Percentiles rank a stretch among this genome's conserved stretches.
Conservation (phyloP, 1,140 invertebrate genomes). For the Lepeophtheirus salmonis region DNA sequence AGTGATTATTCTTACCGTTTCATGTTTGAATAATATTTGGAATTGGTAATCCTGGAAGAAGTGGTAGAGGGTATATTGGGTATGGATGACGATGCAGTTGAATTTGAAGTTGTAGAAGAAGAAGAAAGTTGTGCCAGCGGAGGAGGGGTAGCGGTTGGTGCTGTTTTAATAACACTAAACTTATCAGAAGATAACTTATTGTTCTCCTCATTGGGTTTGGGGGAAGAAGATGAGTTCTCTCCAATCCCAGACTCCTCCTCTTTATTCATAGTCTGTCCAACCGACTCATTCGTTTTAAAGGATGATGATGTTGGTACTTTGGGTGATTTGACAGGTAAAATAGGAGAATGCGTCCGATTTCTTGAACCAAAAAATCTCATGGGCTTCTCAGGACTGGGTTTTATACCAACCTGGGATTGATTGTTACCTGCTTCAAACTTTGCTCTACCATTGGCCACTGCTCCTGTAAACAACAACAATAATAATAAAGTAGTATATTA, state of each 20-base stretch:
- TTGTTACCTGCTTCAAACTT: conserved; percentile 6
- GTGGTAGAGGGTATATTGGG: too few relatives aligned
- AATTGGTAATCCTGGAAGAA: too few relatives aligned
- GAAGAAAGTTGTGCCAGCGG: not conserved
- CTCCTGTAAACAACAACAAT: not conserved
- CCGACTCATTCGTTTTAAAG: not conserved
- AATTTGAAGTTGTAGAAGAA: not conserved
- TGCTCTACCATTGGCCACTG: conserved; percentile 15
- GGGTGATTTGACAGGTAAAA: conserved; percentile 13
- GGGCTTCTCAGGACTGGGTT: conserved; percentile 6
- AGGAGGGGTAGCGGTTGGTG: not conserved
- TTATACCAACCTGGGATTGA: too few relatives aligned
- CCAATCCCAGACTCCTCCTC: too few relatives aligned
- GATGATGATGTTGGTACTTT: conserved; percentile 12
- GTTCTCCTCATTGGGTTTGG: not conserved
- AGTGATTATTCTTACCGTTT: too few relatives aligned
- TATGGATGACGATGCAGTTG: too few relatives aligned
- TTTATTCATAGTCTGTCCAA: too few relatives aligned
- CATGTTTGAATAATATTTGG: too few relatives aligned
- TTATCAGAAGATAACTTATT: not conserved
- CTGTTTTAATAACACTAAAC: too few relatives aligned
- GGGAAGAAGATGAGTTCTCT: not conserved
- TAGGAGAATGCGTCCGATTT: conserved; percentile 5
- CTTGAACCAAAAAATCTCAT: conserved; percentile 9
- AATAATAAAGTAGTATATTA: too few relatives aligned